Base-by-base conservation (phyloP, 2,888 invertebrate genomes). In the Agonopterix alstromeriana region DNA sequence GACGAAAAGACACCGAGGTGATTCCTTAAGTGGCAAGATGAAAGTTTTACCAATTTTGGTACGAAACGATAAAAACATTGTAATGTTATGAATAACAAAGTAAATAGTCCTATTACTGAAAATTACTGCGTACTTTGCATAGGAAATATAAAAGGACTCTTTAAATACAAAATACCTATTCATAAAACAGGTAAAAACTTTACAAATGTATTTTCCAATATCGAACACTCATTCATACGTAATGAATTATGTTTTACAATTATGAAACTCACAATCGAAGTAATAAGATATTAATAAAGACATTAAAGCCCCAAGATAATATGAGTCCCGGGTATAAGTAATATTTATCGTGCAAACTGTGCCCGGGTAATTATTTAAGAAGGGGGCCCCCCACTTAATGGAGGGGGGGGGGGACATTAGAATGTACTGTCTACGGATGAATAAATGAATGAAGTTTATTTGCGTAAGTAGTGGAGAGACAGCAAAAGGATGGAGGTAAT, bases 301-400 rank as follows among this genome's bases (percentile, higher is more conserved):
- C 60, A 65, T 67, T 63, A 65, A 60, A 11, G 54, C 48, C 57
- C 48, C 41, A 35, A 46, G 46, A 54, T 57, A 62, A 57, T 60
- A 56, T 55, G 58, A 70, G 73, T 77, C 64, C 69, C 68, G 35
- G 68, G 70, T 73, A 72, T 84, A 82, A 84, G 82, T 82, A 81
- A 81, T 83, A 85, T 85, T 85, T 84, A 85, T 85, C 73, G 65
- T 73, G 53, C 67, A 64, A 77, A 82, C 79, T 75, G 80, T 63
- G 63, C 61, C 56, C 51, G 60, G 70, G 77, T 82, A 82, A 83
- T 84, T 84, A 84, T 83, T 82, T 78, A 74, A 64, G 66, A 70
- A 67, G 69, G 63, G 58, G 55, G 38, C 53, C 44, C 55, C 52
- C 27, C 27, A 58, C 51, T 55, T 49, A 48, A 54, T 47, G 43